These are phyloP conservation scores for Galeopsomyia nigrocyanea DNA, from an alignment of 2,888 invertebrate species.

Conservation along the genomic window DNA sequence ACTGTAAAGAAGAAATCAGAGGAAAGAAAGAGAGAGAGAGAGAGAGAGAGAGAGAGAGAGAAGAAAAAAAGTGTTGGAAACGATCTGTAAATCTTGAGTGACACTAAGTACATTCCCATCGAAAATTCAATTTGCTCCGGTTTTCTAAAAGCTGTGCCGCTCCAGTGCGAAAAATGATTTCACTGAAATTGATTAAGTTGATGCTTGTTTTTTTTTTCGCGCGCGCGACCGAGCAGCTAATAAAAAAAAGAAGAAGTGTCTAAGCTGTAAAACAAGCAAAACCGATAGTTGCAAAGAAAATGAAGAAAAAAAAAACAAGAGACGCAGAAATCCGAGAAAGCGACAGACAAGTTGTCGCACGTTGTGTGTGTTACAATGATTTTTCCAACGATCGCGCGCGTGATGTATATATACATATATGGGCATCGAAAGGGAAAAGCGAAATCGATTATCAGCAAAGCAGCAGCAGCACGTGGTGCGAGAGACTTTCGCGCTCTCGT, in stretches of 20 bases:
- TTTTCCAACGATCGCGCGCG: background rate
- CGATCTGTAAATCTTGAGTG: no score
- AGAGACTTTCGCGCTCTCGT: conserved; percentile 24
- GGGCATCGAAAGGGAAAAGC: conserved; percentile 14
- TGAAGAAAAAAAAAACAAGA: conserved; percentile 1
- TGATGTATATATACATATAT: background rate
- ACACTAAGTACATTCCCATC: no score
- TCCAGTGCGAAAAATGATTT: no score
- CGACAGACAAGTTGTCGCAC: background rate
- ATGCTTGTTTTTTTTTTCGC: conserved; percentile 1
- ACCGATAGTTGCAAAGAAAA: background rate
- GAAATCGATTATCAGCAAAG: conserved; percentile 21
- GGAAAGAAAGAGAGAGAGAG: no score
- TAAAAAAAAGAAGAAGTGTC: background rate
- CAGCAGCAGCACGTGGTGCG: background rate
- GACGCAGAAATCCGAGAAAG: conserved; percentile 32
- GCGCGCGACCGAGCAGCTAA: background rate
- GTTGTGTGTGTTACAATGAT: background rate
- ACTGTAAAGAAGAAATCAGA: no score
- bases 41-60: no score
- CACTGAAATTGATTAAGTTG: no score
- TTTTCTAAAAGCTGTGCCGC: no score
- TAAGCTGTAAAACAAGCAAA: background rate
- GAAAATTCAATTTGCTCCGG: no score
- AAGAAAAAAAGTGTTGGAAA: no score